Percentiles rank a stretch among this genome's conserved stretches.
Conservation (phyloP, 2,888 invertebrate species). For the Drosophila mayaguana region DNA sequence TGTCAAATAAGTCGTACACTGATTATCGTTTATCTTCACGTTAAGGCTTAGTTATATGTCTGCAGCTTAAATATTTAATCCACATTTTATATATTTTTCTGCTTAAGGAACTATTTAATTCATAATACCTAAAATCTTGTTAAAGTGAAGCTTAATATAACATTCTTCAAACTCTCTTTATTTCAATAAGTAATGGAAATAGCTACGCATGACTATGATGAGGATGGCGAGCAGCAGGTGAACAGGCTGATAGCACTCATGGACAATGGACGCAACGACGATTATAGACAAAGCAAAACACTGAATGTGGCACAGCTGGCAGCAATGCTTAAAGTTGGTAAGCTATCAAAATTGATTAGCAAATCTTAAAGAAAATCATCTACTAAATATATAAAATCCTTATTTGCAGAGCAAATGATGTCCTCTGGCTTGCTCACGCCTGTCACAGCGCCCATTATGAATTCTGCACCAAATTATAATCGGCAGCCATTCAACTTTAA, state of each 20-base stretch:
- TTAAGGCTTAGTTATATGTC: too few relatives aligned
- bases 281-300: constrained; percentile 86
- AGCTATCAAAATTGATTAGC: background rate
- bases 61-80: too few relatives aligned
- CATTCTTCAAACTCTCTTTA: background rate
- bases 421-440: constrained; percentile 86
- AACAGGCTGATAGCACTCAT: constrained; percentile 87
- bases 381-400: background rate
- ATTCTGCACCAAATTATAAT: background rate
- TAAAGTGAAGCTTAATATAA: background rate
- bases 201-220: constrained; percentile 92
- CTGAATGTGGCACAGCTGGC: constrained; percentile 83
- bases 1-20: background rate
- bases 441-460: constrained; percentile 85
- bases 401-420: constrained; percentile 86
- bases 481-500: constrained; percentile 40
- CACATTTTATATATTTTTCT: too few relatives aligned
- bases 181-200: constrained; percentile 90
- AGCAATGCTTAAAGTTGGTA: constrained; percentile 84
- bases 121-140: background rate
- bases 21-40: background rate
- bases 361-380: background rate
- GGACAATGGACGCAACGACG: constrained; percentile 87
- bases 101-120: too few relatives aligned
- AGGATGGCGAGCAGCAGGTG: constrained; percentile 82